Evolutionary conservation across 2,113 vertebrate genomes (phyloP), one percentile per base, ranked within the genome.

Genomic region (Laterallus jamaicensis): DNA sequence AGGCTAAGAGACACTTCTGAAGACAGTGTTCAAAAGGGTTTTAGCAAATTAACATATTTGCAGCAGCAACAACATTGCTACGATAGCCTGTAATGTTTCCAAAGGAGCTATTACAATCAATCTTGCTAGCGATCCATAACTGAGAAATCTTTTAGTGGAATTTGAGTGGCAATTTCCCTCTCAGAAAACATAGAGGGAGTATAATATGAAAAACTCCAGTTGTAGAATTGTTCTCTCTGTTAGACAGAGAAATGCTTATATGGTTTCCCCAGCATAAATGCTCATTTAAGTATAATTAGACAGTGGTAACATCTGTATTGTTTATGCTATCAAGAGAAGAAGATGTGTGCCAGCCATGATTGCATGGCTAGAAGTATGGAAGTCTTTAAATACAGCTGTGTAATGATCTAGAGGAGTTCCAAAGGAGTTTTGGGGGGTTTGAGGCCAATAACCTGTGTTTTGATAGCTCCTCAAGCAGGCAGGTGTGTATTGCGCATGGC

Each of bases 91-190:
- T 92, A 90, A 96, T 96, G 91, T 87, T 95, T 96, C 89, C 85
- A 94, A 85, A 95, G 93, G 91, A 95, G 47, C 78, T n/a, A 14
- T 94, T 95, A 68, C 82, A 95, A 96, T 95, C 92, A 94, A 92
- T 97, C 94, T 77, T 94, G 79, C 78, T 88, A 96, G 94, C 2
- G 82, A 97, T 95, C 83, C 84, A 70, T 91, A 95, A 92, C 91
- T 70, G 87, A 97, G 76, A 87, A 91, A 73, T 96, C 74, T 93
- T 80, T 97, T 86, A 92, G 86, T n/a, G 67, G 59, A 58, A 69
- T 79, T 68, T 93, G 93, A 88, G 83, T 71, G 84, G 84, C 89
- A 82, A 42, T 93, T 93, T 94, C 58, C 49, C 73, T 74, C 54
- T 82, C 81, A 82, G 42, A 62, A 93, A 93, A 91, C 7, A 18